A percentile compares a stretch with the other conserved stretches of the same genome.
Evolutionary conservation across 2,113 vertebrate genomes (phyloP).

Genomic region (Neoarius graeffei): DNA sequence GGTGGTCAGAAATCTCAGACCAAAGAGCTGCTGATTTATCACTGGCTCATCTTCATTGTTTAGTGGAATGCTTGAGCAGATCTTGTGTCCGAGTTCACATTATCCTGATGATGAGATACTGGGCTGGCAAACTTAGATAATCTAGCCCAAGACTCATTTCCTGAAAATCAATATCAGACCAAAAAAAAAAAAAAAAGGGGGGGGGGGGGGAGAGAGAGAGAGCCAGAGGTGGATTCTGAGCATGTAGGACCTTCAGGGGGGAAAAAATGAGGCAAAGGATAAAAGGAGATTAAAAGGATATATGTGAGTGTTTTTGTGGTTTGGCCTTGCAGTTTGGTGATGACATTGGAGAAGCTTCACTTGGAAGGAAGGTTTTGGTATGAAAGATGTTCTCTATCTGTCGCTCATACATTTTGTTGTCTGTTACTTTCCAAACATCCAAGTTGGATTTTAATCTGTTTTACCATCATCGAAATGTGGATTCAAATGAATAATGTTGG

Average conservation of each 20-base stretch:
- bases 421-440: not conserved
- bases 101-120: constrained; percentile 49
- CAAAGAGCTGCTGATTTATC: constrained; percentile 38
- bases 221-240: constrained; percentile 24
- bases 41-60: constrained; percentile 44
- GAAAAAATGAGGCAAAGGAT: not conserved
- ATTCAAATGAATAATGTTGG: constrained; percentile 3
- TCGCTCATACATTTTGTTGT: not conserved
- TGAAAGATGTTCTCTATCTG: not conserved
- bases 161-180: constrained; percentile 57
- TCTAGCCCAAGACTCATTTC: constrained; percentile 53
- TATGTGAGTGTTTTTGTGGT: not conserved
- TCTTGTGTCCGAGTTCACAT: constrained; percentile 42
- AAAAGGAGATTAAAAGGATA: constrained; percentile 4
- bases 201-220: no score
- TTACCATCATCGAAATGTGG: not conserved
- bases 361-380: not conserved
- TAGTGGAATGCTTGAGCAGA: constrained; percentile 48
- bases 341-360: not conserved
- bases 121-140: constrained; percentile 56
- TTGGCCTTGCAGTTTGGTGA: constrained; percentile 11
- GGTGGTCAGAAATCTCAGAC: constrained; percentile 12
- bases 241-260: not conserved
- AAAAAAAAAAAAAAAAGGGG: not conserved
- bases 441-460: constrained; percentile 5